These are phyloP conservation scores for Paraescarpia echinospica DNA, from an alignment of 1,140 invertebrate species.

Conservation along the genomic window DNA sequence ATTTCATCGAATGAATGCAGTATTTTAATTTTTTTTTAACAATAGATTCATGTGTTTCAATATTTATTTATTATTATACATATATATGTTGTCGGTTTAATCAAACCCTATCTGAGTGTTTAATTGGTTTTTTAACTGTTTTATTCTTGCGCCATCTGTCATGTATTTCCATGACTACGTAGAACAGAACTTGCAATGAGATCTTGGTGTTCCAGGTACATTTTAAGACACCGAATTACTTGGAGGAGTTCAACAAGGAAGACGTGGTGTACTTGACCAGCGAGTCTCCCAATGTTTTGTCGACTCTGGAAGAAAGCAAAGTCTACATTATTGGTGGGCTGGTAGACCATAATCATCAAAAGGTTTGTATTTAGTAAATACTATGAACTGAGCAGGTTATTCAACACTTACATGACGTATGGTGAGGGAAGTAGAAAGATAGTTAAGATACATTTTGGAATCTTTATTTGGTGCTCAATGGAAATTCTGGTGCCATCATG, in stretches of 20 bases:
- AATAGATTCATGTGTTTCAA: no score
- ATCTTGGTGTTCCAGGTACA: constrained; percentile 20
- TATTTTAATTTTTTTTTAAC: no score
- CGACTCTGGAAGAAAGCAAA: constrained; percentile 73
- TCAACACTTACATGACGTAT: neutral
- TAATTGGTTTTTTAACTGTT: neutral
- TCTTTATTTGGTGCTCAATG: no score
- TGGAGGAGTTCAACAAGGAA: constrained; percentile 73
- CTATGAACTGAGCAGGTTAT: neutral
- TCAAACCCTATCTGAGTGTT: neutral
- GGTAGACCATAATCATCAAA: constrained; percentile 95
- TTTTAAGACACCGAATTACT: constrained; percentile 62
- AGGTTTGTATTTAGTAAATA: constrained; percentile 63
- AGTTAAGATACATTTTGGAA: neutral
- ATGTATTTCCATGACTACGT: neutral
- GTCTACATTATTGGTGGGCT: constrained; percentile 94
- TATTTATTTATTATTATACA: no score
- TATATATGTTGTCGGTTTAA: no score
- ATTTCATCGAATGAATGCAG: no score
- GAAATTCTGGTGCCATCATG: no score
- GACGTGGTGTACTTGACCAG: constrained; percentile 89
- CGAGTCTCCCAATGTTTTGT: constrained; percentile 88
- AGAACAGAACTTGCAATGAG: neutral
- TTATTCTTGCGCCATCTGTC: constrained; percentile 13
- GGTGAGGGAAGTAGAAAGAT: no score